Percentiles rank a stretch among this genome's conserved stretches.
These are phyloP conservation scores for Illadopsis cleaveri DNA, from an alignment of 2,113 vertebrate species.

Conservation along the genomic window DNA sequence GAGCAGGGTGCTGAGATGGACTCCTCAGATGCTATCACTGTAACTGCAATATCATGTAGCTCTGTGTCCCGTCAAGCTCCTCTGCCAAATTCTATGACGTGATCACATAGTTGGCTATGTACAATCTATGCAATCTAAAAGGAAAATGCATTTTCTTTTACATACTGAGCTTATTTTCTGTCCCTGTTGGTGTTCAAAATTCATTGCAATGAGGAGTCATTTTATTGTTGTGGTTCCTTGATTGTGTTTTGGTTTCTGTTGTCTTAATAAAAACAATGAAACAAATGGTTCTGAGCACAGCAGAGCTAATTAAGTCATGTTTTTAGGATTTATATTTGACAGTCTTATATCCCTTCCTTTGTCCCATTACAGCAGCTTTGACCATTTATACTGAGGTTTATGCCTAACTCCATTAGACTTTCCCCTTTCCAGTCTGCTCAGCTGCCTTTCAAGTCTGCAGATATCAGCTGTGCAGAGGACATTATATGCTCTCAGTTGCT, in stretches of 20 bases:
- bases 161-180: not conserved
- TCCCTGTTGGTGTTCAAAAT: not conserved
- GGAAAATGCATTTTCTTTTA: not conserved
- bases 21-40: slow-evolving; percentile 39
- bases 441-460: not conserved
- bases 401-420: not conserved
- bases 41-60: slow-evolving; percentile 36
- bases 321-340: not conserved
- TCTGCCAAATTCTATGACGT: not conserved
- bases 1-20: not conserved
- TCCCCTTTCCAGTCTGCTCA: not conserved
- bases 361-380: not conserved
- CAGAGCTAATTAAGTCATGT: not conserved
- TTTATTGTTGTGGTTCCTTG: not conserved
- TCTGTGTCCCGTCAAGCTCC: not conserved
- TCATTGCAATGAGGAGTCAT: not conserved
- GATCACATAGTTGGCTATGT: not conserved
- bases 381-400: not conserved
- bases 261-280: not conserved
- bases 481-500: not conserved
- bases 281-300: not conserved
- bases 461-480: not conserved
- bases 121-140: not conserved
- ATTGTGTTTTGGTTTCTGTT: not conserved
- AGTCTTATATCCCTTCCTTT: not conserved